Percentiles rank a stretch among this genome's conserved stretches.
Conservation (phyloP, 64 coral and sea anemone genomes). For the Montipora capricornis region DNA sequence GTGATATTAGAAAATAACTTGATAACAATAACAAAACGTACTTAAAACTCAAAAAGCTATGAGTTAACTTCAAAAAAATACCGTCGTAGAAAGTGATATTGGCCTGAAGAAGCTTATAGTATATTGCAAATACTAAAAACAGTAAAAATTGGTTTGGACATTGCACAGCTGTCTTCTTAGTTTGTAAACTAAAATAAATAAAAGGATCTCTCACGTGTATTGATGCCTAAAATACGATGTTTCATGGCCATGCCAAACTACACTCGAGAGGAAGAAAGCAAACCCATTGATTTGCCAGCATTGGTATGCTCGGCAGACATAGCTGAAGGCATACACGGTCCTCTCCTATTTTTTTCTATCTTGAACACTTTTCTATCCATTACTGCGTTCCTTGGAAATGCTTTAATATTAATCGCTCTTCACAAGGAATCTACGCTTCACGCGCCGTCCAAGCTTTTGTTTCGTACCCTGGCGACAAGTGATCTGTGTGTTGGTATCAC, state of each 20-base stretch:
- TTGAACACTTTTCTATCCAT: conserved; percentile 27
- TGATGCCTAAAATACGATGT: no score
- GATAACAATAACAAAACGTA: no score
- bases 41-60: no score
- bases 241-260: neutral
- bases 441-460: conserved; percentile 14
- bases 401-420: conserved; percentile 9
- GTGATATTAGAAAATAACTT: no score
- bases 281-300: neutral
- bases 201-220: no score
- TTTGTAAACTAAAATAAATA: no score
- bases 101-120: no score
- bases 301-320: neutral
- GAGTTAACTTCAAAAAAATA: no score
- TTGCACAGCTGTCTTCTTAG: no score
- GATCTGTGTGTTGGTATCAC: conserved; percentile 15
- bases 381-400: conserved; percentile 3
- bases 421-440: neutral
- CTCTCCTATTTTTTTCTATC: neutral
- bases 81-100: no score
- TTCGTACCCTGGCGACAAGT: neutral
- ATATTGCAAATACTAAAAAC: no score
- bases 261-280: neutral
- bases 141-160: no score
- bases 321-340: neutral